Conservation (phyloP, 2,797 vertebrate genomes). For the Centroberyx gerrardi region DNA sequence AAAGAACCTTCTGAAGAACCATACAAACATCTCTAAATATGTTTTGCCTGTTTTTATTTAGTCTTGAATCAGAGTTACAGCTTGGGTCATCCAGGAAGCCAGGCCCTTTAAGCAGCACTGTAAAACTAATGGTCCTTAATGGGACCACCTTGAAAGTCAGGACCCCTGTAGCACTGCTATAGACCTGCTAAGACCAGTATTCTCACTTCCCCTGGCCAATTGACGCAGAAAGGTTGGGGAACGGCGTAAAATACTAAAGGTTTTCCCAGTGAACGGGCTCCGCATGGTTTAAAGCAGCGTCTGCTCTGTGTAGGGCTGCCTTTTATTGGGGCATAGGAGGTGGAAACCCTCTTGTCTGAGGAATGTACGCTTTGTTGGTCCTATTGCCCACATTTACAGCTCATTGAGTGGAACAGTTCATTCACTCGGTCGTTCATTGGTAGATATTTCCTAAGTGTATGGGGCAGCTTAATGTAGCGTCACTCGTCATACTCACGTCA, state of each 20-base stretch:
- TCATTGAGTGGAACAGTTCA: constrained; percentile 38
- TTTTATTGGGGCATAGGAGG: constrained; percentile 38
- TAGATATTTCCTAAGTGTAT: not conserved
- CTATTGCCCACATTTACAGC: constrained; percentile 38
- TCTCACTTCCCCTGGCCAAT: constrained; percentile 1
- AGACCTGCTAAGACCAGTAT: constrained; percentile 20
- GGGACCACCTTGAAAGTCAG: constrained; percentile 73
- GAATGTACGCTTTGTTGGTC: constrained; percentile 47
- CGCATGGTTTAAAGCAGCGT: constrained; percentile 29
- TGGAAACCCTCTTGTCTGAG: constrained; percentile 32
- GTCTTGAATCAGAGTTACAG: constrained; percentile 46
- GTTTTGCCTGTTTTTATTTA: constrained; percentile 34
- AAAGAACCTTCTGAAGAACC: not conserved
- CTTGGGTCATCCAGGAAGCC: constrained; percentile 67
- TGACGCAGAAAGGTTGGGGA: constrained; percentile 20
- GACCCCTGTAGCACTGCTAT: constrained; percentile 31
- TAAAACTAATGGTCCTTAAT: constrained; percentile 77
- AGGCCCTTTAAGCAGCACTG: constrained; percentile 59
- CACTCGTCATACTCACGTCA: not conserved
- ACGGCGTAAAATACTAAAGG: constrained; percentile 28
- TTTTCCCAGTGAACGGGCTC: constrained; percentile 18
- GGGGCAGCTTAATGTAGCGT: not conserved
- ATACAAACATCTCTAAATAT: constrained; percentile 29
- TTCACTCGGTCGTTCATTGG: constrained; percentile 12
- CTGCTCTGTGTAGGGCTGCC: not conserved